Conservation (phyloP, 2,797 vertebrate species). For the Platyrinchus mystaceus region DNA sequence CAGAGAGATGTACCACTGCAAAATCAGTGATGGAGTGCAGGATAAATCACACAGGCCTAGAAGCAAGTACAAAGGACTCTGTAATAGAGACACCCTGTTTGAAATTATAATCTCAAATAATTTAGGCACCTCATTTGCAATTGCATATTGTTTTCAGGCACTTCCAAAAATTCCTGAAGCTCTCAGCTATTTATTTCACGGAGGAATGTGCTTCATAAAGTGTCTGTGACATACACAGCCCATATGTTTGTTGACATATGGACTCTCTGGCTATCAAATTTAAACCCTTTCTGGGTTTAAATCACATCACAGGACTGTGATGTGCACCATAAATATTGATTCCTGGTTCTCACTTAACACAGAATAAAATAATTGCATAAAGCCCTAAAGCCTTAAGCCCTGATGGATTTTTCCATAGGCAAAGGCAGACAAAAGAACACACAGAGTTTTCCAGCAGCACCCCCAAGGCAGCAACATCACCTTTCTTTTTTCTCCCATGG, state of each 20-base stretch:
- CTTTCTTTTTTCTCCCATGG: background rate
- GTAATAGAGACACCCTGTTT: background rate
- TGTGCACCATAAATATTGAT: background rate
- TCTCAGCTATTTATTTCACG: background rate
- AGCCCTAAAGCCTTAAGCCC: background rate
- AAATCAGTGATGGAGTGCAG: background rate
- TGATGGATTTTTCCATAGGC: background rate
- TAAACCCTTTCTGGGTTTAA: background rate
- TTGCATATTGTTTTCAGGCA: background rate
- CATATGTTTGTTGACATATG: accelerated
- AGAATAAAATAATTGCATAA: background rate
- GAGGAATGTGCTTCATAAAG: background rate
- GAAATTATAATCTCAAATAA: background rate
- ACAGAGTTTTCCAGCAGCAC: background rate
- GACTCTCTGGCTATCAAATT: background rate
- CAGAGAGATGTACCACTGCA: background rate
- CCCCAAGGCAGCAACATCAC: background rate
- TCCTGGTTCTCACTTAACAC: background rate
- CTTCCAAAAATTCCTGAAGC: background rate
- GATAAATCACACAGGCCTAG: background rate
- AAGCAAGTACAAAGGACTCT: background rate
- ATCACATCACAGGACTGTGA: background rate
- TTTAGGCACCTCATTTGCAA: background rate
- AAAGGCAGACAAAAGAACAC: background rate
- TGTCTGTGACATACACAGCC: accelerated